Percentiles rank a stretch among this genome's conserved stretches.
phyloP scores from a whole-genome alignment of 2,797 vertebrate species.

The Typhlichthys eigenmanni region DNA sequence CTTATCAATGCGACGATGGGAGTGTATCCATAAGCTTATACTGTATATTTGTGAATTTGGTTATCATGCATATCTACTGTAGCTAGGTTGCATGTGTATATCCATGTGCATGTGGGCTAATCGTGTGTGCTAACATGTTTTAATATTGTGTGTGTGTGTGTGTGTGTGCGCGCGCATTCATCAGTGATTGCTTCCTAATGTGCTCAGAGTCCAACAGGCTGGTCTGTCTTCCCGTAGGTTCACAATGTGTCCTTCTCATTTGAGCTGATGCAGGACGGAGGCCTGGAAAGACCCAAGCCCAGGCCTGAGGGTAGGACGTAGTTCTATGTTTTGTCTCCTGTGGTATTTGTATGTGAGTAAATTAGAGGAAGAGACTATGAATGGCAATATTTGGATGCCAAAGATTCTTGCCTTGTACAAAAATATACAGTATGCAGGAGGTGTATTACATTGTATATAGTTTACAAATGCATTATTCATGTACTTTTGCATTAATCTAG shows the following conservation, averaged over 20 bases:
- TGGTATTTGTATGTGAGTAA: background rate
- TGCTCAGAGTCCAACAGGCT: background rate
- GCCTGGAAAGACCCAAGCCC: constrained; percentile 94
- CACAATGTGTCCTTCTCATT: constrained; percentile 95
- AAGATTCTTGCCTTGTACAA: too few species aligned
- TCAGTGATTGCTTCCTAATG: background rate
- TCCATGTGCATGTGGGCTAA: background rate
- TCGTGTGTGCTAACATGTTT: background rate
- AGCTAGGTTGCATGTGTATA: constrained; percentile 5
- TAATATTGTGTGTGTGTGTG: constrained; percentile 4
- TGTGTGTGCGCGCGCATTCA: background rate
- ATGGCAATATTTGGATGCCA: too few species aligned
- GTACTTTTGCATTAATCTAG: too few species aligned
- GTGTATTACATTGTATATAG: too few species aligned
- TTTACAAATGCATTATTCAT: too few species aligned
- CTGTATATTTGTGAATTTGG: background rate
- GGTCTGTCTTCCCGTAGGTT: constrained; percentile 76
- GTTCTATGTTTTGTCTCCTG: background rate
- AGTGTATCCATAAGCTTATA: background rate
- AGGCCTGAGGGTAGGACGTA: constrained; percentile 87
- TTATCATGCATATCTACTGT: constrained; percentile 3
- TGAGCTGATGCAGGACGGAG: constrained; percentile 97
- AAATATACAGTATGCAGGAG: too few species aligned
- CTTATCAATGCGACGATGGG: constrained; percentile 35
- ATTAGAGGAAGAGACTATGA: too few species aligned